phyloP scores from a whole-genome alignment of 2,888 invertebrate species.

The Meganola albula region DNA sequence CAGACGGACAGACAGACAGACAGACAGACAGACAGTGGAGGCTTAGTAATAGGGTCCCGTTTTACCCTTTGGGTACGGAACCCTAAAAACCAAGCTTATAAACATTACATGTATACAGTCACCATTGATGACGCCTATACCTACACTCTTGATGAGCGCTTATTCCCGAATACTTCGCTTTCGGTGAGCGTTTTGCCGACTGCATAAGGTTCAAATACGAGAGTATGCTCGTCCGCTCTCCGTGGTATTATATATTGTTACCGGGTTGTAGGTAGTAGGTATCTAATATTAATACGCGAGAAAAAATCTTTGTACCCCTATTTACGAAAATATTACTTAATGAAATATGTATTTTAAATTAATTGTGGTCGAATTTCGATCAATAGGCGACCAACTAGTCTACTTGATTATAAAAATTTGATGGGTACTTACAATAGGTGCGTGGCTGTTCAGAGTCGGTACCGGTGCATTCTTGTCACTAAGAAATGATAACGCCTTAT shows the following conservation, averaged over 20 bases:
- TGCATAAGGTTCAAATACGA: conserved; percentile 18
- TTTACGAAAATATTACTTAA: conserved; percentile 18
- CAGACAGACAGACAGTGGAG: no score
- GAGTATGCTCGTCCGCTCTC: conserved; percentile 17
- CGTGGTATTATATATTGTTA: conserved; percentile 18
- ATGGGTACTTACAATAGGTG: conserved; percentile 17
- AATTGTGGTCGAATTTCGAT: conserved; percentile 15
- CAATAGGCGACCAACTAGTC: conserved; percentile 15
- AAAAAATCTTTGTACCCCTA: conserved; percentile 17
- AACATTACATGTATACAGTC: conserved; percentile 18
- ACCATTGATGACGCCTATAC: conserved; percentile 18
- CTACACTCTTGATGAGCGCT: conserved; percentile 18
- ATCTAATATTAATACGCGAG: conserved; percentile 16
- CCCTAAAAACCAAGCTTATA: conserved; percentile 13
- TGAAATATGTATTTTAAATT: conserved; percentile 18
- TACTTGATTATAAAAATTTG: conserved; percentile 16
- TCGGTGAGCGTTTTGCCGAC: conserved; percentile 18
- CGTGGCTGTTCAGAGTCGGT: conserved; percentile 17
- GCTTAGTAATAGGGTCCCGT: no score
- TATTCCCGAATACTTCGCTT: conserved; percentile 20
- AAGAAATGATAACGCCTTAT: conserved; percentile 21
- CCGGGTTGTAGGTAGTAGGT: conserved; percentile 21
- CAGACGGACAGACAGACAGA: no score
- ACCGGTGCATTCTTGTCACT: conserved; percentile 17
- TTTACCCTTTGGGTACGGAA: conserved; percentile 12